phyloP scores from a whole-genome alignment of 2,888 invertebrate genomes.

The Piscicola geometra region DNA sequence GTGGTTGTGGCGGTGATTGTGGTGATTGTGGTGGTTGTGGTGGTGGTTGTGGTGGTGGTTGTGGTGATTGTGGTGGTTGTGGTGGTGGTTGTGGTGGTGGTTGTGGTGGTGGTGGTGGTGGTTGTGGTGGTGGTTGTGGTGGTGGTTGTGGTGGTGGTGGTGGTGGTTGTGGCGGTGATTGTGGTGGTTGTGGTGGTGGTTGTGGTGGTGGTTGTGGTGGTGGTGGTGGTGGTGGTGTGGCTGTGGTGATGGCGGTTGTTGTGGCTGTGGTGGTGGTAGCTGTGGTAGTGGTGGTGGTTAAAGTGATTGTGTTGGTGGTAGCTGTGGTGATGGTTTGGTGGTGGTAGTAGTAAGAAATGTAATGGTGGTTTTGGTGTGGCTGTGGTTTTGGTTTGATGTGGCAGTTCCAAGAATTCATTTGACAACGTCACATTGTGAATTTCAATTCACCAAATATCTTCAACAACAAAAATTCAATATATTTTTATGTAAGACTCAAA shows the following conservation, averaged over 20 bases:
- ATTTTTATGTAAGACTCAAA: too few species aligned
- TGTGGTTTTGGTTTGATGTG: too few species aligned
- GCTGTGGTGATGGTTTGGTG: slow-evolving; percentile 11
- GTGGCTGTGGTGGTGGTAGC: slow-evolving; percentile 16
- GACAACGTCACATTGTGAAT: too few species aligned
- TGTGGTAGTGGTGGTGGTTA: slow-evolving; percentile 15
- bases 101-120: slow-evolving; percentile 8
- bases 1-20: slow-evolving; percentile 8
- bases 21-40: slow-evolving; percentile 16
- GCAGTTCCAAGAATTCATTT: too few species aligned
- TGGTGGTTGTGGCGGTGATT: slow-evolving; percentile 12
- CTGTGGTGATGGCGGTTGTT: slow-evolving; percentile 6
- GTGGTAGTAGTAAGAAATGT: slow-evolving; percentile 8
- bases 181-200: slow-evolving; percentile 18
- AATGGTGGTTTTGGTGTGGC: slow-evolving; percentile 11
- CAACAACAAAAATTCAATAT: too few species aligned
- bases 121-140: slow-evolving; percentile 22
- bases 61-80: slow-evolving; percentile 16
- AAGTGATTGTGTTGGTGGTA: slow-evolving; percentile 1
- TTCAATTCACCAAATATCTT: too few species aligned
- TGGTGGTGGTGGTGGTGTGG: slow-evolving; percentile 18
- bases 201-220: slow-evolving; percentile 8
- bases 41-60: slow-evolving; percentile 8
- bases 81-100: slow-evolving; percentile 15
- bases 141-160: slow-evolving; percentile 11